Conservation (phyloP, 1,140 invertebrate genomes). For the Drosophila malerkotliana region DNA sequence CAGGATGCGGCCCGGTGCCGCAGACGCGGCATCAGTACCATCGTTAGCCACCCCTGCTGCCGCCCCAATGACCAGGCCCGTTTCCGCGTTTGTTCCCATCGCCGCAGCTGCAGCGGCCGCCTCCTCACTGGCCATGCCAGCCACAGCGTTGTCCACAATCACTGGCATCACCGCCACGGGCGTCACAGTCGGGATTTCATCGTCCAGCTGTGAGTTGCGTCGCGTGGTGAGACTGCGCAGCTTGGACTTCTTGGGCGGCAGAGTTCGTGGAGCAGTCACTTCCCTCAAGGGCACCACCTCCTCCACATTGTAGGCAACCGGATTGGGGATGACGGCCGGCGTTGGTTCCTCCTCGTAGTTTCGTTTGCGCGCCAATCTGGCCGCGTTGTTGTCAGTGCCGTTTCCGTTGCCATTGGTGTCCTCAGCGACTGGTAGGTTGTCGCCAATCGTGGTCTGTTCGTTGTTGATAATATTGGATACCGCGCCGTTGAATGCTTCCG, state of each 20-base stretch:
- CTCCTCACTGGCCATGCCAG: constrained; percentile 70
- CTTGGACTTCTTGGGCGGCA: constrained; percentile 84
- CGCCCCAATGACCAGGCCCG: constrained; percentile 8
- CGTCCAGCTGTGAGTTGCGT: constrained; percentile 86
- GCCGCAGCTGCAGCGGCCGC: constrained; percentile 13
- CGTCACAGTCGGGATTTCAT: constrained; percentile 84
- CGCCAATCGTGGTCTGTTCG: constrained; percentile 33
- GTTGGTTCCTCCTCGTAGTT: constrained; percentile 69
- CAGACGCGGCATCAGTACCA: constrained; percentile 12
- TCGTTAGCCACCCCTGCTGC: constrained; percentile 62
- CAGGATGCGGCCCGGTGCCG: constrained; percentile 64
- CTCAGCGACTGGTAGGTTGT: constrained; percentile 25
- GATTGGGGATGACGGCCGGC: constrained; percentile 3
- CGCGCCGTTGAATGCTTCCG: constrained; percentile 59
- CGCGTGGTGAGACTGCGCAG: constrained; percentile 57
- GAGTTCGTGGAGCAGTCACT: constrained; percentile 62
- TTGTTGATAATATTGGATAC: constrained; percentile 36
- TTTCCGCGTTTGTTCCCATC: constrained; percentile 8
- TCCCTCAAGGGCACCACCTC: constrained; percentile 46
- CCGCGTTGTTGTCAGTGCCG: constrained; percentile 29
- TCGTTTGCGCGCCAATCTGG: constrained; percentile 69
- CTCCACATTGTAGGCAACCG: constrained; percentile 22
- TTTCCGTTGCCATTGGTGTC: constrained; percentile 60
- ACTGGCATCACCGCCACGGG: constrained; percentile 82
- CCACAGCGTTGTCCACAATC: constrained; percentile 77